These are phyloP conservation scores for Bothrops jararaca DNA, from an alignment of 2,113 vertebrate genomes.

Conservation along the genomic window DNA sequence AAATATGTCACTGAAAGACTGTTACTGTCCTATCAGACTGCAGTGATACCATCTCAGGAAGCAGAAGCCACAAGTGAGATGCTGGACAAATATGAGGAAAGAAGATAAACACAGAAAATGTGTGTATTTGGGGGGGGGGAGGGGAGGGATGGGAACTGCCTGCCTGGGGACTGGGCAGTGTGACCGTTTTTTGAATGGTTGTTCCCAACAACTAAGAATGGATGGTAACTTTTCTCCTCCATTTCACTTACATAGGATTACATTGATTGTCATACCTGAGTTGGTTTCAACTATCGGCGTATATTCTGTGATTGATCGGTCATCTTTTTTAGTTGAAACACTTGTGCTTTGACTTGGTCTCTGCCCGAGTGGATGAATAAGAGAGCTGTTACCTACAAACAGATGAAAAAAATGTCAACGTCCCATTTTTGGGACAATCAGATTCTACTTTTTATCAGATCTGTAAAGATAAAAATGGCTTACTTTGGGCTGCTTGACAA, in stretches of 20 bases:
- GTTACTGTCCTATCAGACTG: not conserved
- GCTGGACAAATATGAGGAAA: not conserved
- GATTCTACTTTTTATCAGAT: not conserved
- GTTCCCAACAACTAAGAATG: not conserved
- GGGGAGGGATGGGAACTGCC: not conserved
- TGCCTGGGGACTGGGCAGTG: not conserved
- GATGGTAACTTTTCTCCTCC: not conserved
- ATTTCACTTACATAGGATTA: too few relatives aligned
- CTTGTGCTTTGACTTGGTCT: slow-evolving; percentile 62
- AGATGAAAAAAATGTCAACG: not conserved
- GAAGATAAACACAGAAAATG: not conserved
- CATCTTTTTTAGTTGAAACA: slow-evolving; percentile 63
- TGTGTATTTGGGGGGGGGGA: not conserved
- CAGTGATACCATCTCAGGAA: not conserved
- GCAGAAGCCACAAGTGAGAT: not conserved
- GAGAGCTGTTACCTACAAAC: slow-evolving; percentile 66
- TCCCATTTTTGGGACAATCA: not conserved
- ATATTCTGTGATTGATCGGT: slow-evolving; percentile 63
- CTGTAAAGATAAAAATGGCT: not conserved
- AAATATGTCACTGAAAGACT: not conserved
- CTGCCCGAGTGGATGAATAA: slow-evolving; percentile 62
- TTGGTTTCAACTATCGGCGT: slow-evolving; percentile 58
- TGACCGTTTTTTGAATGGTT: not conserved
- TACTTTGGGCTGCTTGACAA: slow-evolving; percentile 70
- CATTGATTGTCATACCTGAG: slow-evolving; percentile 49